Conservation (phyloP, 2,888 invertebrate genomes). For the Tupiocoris notatus region DNA sequence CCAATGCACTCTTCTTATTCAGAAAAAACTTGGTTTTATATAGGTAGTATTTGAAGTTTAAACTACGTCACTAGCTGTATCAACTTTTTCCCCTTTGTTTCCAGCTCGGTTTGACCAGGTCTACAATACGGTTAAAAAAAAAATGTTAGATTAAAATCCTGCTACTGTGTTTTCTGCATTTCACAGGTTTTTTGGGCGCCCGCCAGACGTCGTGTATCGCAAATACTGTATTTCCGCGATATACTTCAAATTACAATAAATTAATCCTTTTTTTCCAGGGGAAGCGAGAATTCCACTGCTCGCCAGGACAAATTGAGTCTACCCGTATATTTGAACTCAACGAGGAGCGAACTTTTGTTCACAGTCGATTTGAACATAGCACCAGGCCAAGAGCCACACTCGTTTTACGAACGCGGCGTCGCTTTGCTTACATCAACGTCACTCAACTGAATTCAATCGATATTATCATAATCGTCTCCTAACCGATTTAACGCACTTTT, state of each 20-base stretch:
- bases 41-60: no score
- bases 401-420: conserved; percentile 98
- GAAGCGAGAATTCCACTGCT: conserved; percentile 9
- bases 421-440: conserved; percentile 92
- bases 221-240: no score
- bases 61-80: no score
- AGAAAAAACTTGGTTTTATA: no score
- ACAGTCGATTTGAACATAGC: conserved; percentile 92
- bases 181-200: not conserved
- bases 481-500: conserved; percentile 5
- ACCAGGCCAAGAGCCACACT: conserved; percentile 86
- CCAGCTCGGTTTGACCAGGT: no score
- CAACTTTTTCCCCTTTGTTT: no score
- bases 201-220: no score
- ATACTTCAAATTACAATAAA: no score
- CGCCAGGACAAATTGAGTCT: conserved; percentile 67
- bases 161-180: not conserved
- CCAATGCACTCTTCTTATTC: no score
- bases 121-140: no score
- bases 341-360: conserved; percentile 89
- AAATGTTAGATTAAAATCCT: not conserved
- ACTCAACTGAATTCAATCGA: conserved; percentile 63
- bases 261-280: conserved; percentile 1
- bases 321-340: conserved; percentile 96
- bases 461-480: not conserved